These are phyloP conservation scores for Sebastes variabilis DNA, from an alignment of 2,797 vertebrate genomes.

Conservation along the genomic window DNA sequence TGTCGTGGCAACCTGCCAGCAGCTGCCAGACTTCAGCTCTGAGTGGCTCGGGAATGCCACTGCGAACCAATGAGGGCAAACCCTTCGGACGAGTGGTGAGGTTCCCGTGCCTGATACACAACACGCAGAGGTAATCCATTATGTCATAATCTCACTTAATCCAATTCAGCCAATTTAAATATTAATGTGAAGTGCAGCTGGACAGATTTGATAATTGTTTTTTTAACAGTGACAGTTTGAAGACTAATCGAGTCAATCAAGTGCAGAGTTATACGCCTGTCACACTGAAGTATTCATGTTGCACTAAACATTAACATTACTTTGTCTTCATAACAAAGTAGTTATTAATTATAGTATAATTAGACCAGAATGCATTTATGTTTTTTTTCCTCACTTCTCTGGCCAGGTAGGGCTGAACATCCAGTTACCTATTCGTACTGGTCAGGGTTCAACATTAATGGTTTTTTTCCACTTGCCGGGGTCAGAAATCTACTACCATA, in stretches of 20 bases:
- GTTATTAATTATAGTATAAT: neutral
- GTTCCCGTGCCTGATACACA: constrained; percentile 89
- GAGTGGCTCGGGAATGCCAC: constrained; percentile 94
- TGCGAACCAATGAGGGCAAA: constrained; percentile 88
- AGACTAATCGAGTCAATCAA: neutral
- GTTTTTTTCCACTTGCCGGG: too few species aligned
- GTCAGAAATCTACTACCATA: too few species aligned
- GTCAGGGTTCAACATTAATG: neutral
- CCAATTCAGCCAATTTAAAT: constrained; percentile 2
- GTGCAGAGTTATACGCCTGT: neutral
- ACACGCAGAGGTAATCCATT: constrained; percentile 26
- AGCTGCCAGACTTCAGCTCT: constrained; percentile 98
- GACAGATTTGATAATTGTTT: neutral
- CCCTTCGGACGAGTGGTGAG: constrained; percentile 91
- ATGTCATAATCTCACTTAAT: constrained; percentile 12
- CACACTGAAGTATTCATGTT: neutral
- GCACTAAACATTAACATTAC: neutral
- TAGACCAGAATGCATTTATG: neutral
- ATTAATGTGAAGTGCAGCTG: constrained; percentile 5
- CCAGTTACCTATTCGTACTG: neutral
- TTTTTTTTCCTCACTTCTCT: neutral
- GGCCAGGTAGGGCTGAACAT: neutral
- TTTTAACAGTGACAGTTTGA: neutral
- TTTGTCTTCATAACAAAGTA: neutral
- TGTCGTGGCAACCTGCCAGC: constrained; percentile 94